Conservation (phyloP, 2,888 invertebrate genomes). For the Calliphora vomitoria region DNA sequence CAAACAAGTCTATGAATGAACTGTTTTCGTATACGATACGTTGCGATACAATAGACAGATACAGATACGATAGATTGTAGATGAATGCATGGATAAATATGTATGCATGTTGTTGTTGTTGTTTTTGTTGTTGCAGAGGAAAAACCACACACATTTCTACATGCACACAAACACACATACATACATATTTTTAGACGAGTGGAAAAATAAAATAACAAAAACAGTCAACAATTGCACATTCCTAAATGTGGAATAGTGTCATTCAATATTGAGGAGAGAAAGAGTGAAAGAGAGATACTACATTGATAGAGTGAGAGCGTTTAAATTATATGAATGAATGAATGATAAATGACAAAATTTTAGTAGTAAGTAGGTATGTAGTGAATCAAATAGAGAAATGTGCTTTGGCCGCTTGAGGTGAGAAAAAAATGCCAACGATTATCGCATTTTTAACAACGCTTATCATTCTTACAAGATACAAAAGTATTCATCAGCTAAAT, state of each 20-base stretch:
- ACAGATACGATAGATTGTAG: conserved; percentile 28
- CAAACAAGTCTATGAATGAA: conserved; percentile 68
- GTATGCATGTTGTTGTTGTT: background rate
- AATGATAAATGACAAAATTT: conserved; percentile 23
- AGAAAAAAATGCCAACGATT: conserved; percentile 5
- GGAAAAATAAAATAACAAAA: background rate
- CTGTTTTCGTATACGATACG: conserved; percentile 28
- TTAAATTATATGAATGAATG: conserved; percentile 33
- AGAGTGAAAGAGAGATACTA: conserved; percentile 17
- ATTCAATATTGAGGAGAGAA: conserved; percentile 22
- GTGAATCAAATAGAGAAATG: conserved; percentile 33
- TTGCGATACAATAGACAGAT: conserved; percentile 28
- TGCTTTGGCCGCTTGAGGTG: background rate
- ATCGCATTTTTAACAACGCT: conserved; percentile 28
- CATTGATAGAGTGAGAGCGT: background rate
- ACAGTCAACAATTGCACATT: conserved; percentile 47
- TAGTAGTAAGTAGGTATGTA: no score
- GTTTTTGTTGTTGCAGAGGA: conserved; percentile 14
- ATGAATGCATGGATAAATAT: conserved; percentile 1
- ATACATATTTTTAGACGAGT: conserved; percentile 21
- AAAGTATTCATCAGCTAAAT: conserved; percentile 6
- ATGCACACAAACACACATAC: background rate
- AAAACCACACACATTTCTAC: conserved; percentile 16
- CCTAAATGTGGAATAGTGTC: conserved; percentile 52
- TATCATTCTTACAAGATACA: conserved; percentile 48